Evolutionary conservation across 2,797 vertebrate species (phyloP).

Genomic region (Girardinus metallicus): DNA sequence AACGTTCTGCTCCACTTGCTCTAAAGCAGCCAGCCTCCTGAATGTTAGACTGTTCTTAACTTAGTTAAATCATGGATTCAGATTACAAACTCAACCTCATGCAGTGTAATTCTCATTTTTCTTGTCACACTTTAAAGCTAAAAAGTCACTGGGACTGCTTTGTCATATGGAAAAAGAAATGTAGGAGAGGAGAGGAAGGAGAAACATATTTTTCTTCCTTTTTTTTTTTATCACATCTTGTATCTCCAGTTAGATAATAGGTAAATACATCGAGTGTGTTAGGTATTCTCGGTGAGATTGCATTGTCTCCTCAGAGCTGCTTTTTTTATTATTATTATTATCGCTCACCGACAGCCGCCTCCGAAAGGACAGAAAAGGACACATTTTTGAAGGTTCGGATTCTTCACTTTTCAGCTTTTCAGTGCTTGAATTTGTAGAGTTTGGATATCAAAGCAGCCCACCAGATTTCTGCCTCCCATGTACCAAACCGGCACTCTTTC

Average conservation of each 20-base stretch:
- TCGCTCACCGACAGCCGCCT: neutral
- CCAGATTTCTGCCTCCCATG: conserved; percentile 58
- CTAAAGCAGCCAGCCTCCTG: neutral
- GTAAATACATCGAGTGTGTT: conserved; percentile 10
- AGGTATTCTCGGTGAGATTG: neutral
- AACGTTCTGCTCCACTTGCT: neutral
- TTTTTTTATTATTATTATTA: neutral
- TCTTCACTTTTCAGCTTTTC: conserved; percentile 32
- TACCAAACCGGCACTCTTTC: conserved; percentile 61
- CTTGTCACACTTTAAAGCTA: conserved; percentile 36
- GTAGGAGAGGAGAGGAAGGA: neutral
- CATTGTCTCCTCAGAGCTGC: conserved; percentile 16
- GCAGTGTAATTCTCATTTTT: neutral
- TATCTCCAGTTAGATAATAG: conserved; percentile 16
- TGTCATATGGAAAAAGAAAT: conserved; percentile 14
- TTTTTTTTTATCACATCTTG: neutral
- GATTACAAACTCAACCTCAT: neutral
- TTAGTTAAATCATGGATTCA: neutral
- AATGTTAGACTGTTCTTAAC: neutral
- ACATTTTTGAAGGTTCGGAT: conserved; percentile 1
- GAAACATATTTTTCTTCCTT: neutral
- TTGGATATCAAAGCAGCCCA: conserved; percentile 50
- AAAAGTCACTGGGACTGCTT: conserved; percentile 32
- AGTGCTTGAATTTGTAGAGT: conserved; percentile 33
- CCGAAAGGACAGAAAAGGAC: conserved; percentile 17